Conservation (phyloP, 92 coral and sea anemone genomes). For the Siderastrea siderea region DNA sequence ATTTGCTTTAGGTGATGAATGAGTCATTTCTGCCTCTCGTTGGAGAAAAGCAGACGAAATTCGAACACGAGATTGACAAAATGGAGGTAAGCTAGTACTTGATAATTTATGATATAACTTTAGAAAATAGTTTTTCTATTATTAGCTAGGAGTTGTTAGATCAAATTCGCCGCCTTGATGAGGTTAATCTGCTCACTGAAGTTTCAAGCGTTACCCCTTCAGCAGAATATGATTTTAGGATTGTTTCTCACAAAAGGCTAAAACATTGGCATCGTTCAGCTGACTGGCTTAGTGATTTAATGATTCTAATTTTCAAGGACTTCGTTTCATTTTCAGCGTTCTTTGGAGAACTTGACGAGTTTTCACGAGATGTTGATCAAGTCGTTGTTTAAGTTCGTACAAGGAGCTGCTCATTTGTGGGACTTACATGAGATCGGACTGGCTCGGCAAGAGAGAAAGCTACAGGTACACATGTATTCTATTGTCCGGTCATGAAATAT, state of each 20-base stretch:
- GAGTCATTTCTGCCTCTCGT: slow-evolving; percentile 94
- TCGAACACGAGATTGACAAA: slow-evolving; percentile 94
- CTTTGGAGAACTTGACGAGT: slow-evolving; percentile 87
- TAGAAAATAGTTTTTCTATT: neutral
- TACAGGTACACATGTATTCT: slow-evolving; percentile 75
- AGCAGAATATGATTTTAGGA: no score
- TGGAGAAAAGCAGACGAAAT: slow-evolving; percentile 96
- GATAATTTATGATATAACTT: neutral
- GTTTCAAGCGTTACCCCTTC: no score
- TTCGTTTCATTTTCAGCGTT: slow-evolving; percentile 77
- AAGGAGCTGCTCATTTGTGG: slow-evolving; percentile 99
- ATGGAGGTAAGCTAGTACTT: slow-evolving; percentile 81
- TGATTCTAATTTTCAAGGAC: neutral
- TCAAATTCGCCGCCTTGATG: no score
- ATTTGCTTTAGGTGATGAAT: slow-evolving; percentile 75
- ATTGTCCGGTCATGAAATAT: neutral
- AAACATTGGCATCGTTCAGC: no score
- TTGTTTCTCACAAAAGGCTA: no score
- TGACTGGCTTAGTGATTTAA: neutral
- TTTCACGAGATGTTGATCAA: slow-evolving; percentile 93
- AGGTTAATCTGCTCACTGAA: no score
- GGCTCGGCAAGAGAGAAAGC: slow-evolving; percentile 90
- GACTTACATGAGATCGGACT: slow-evolving; percentile 96
- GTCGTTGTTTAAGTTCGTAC: slow-evolving; percentile 97
- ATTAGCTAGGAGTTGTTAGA: no score